Evolutionary conservation across 1,140 invertebrate species (phyloP), one percentile per base, ranked within the genome.

Genomic region (Papilio xuthus): DNA sequence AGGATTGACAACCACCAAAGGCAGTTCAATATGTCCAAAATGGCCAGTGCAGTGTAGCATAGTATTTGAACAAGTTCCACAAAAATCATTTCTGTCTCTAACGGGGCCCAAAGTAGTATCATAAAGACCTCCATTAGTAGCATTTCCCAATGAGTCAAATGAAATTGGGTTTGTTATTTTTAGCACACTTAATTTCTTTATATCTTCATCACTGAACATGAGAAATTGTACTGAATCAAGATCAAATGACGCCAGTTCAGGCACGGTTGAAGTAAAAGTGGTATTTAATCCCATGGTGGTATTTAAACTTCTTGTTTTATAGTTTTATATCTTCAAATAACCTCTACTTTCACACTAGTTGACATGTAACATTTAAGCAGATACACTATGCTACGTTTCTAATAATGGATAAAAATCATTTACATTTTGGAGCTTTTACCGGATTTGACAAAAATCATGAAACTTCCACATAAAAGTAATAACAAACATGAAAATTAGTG

Each of bases 11-110:
- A 99, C 97, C 9, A 98, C 96, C 4, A 99, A 91, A 4, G 98
- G 97, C n/a, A 99, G 93, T 79, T 97, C 96, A 80, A 99, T 99
- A 87, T 99, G 98, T 0, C 99, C 99, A 94, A 99, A 97, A 94
- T 99, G 99, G 4, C 99, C 99, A 1, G 96, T 96, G 93, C 99
- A 99, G 78, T 96, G 94, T 13, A 94, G 83, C n/a, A 95, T 86
- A 80, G 93, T 95, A 79, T 96, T 95, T 8, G 95, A 95, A 93
- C 99, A 99, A 18, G 98, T 99, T 13, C 92, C 92, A 94, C 99
- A 99, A 9, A 95, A 93, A 78, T 98, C 96, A 87, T 95, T 94
- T 80, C 93, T 94, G 3, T 95, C 95, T 60, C 94, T 93, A 4
- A 95, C 80, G 4, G 96, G 95, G 7, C 97, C 97, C 86, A 99